Base-by-base conservation (phyloP, 2,113 vertebrate species). In the Castor canadensis region DNA sequence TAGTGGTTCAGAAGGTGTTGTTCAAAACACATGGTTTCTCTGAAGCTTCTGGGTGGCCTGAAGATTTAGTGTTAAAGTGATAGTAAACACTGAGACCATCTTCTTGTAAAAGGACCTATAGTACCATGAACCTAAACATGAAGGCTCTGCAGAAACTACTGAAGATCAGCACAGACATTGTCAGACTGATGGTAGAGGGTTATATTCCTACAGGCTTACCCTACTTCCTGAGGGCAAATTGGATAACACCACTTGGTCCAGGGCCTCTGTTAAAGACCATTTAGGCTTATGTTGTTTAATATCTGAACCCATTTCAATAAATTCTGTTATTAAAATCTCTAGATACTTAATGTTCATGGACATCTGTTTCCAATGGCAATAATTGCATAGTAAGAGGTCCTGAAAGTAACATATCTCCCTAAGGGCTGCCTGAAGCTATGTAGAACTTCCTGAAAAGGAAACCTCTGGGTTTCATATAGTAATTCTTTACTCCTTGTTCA, bases 21-120 rank as follows among this genome's bases (percentile, higher is more conserved):
- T n/a, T n/a, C n/a, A 28, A 79, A 91, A 84, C 40, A 73, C 80
- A 71, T 72, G 77, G 38, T 13, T 91, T 49, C 3, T 40, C 66
- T 32, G 35, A 47, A 75, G 24, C 93, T 58, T 91, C 69, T 88
- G 60, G 47, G 24, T 0, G 85, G 69, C 69, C 9, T 87, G 47
- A 87, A 77, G 26, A 96, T 77, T 1, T 84, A 56, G 73, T 95
- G 75, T 93, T 67, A 94, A 96, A 96, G 30, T 90, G 56, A 54
- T 1, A 3, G 28, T 83, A 76, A 0, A 6, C 94, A 94, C 19
- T 64, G 43, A 95, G 75, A 32, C 66, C n/a, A 52, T 40, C 32
- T 56, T 87, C 56, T 82, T 82, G 6, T 64, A 87, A 93, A 71
- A 84, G 56, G 10, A 92, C 52, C 40, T 72, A 60, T n/a, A 58